phyloP scores from a whole-genome alignment of 1,140 invertebrate species.

The Lucilia sericata region DNA sequence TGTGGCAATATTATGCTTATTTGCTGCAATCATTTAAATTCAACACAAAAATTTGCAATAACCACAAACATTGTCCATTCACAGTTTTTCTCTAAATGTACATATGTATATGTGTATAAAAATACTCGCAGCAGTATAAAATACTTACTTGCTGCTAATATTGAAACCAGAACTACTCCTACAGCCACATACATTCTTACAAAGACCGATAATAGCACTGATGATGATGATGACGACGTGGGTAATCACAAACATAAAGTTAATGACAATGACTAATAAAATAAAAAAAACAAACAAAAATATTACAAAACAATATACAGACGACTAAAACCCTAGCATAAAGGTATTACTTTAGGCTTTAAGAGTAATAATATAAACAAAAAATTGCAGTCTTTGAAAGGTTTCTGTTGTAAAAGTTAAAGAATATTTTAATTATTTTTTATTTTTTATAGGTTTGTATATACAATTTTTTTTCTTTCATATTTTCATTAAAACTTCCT shows the following conservation, averaged over 20 bases:
- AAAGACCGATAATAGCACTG: neutral
- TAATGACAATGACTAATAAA: constrained; percentile 36
- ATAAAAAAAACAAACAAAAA: neutral
- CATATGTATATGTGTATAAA: neutral
- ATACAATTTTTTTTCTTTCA: neutral
- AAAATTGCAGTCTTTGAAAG: neutral
- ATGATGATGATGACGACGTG: neutral
- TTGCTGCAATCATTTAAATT: too few relatives aligned
- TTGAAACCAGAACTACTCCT: too few relatives aligned
- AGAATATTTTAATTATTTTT: neutral
- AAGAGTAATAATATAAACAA: neutral
- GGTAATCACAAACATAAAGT: constrained; percentile 40
- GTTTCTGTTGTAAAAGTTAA: neutral
- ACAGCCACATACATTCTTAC: too few relatives aligned
- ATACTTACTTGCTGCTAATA: too few relatives aligned
- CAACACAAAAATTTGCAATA: too few relatives aligned
- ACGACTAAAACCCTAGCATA: neutral
- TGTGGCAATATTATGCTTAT: too few relatives aligned
- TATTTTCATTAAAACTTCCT: neutral
- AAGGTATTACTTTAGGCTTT: neutral
- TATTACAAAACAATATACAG: neutral
- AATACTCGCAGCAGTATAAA: neutral
- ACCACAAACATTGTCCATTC: too few relatives aligned
- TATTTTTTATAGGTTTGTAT: neutral
- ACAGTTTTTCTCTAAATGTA: too few relatives aligned